Evolutionary conservation across 2,113 vertebrate species (phyloP), one percentile per base, ranked within the genome.

Genomic region (Lophius piscatorius): DNA sequence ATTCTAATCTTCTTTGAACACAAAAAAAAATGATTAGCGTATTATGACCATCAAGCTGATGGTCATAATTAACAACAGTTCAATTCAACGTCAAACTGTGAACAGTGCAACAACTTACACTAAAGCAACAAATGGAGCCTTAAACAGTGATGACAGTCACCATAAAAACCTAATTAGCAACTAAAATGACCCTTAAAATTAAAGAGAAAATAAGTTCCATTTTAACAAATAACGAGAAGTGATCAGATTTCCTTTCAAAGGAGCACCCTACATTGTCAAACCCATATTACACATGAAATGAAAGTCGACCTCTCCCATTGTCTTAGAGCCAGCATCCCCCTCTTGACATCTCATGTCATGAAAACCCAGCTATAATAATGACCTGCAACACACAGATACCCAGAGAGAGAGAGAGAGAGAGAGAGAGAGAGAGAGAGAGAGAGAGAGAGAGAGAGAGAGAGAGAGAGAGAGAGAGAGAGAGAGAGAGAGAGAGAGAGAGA

Each of bases 341-440:
- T 73, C 64, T 73, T 75, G 80, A 86, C 87, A 89, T 81, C 76
- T 40, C 66, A 65, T 76, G 84, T 87, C 78, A 79, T 88, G 74
- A 82, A 84, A 90, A 85, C 58, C 48, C 62, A 63, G 76, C 81
- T 64, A 84, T 80, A 85, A 86, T 91, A 91, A 91, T 91, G 91
- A 91, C 88, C 89, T 80, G 73, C 76, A 70, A 54, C 69, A 40
- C 61, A 52, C 66, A 46, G 45, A 22, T 57, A 20, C 45, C 35
- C 38, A 34, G 14, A 24, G 26, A 46, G 46, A 40, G 31, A 42
- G 35, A 46, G 23, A 35, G 59, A 17, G 22, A 31, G 35, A 56
- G 35, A 38, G n/a, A 29, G 33, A 38, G n/a, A 29, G 33, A 34
- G 14, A 24, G 26, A 46, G 46, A 40, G 31, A 42, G 35, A 46